phyloP scores from a whole-genome alignment of 2,888 invertebrate species.

The Napeogenes sylphis region DNA sequence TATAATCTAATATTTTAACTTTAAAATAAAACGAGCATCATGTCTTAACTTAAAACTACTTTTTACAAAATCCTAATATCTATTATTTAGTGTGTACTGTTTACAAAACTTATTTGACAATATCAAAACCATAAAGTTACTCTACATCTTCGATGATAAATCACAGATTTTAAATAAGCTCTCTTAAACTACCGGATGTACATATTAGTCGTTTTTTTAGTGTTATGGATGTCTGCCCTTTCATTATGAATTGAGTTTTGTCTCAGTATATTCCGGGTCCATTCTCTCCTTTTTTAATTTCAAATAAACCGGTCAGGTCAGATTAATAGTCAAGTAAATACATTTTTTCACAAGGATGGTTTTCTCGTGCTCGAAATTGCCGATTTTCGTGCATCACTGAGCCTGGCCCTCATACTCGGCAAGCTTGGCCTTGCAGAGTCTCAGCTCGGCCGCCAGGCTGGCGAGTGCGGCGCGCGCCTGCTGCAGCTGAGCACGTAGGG shows the following conservation, averaged over 20 bases:
- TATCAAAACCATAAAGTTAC: too few relatives aligned
- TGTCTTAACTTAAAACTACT: background rate
- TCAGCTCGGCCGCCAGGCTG: constrained; percentile 36
- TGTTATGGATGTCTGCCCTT: too few relatives aligned
- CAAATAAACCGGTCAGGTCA: too few relatives aligned
- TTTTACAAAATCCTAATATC: too few relatives aligned
- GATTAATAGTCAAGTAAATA: background rate
- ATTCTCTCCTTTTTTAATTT: too few relatives aligned
- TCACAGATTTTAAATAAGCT: constrained; percentile 1
- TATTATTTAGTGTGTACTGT: too few relatives aligned
- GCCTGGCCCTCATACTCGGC: constrained; percentile 51
- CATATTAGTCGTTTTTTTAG: background rate
- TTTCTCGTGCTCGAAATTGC: background rate
- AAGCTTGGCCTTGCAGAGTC: constrained; percentile 30
- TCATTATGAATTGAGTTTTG: too few relatives aligned
- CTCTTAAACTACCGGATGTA: background rate
- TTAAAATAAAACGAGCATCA: background rate
- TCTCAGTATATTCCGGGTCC: too few relatives aligned
- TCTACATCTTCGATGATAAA: background rate
- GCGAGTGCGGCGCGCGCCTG: constrained; percentile 42
- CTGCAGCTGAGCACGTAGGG: constrained; percentile 45
- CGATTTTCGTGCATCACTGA: background rate
- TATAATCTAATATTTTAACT: background rate
- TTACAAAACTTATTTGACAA: too few relatives aligned
- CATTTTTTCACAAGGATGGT: background rate